Evolutionary conservation across 2,888 invertebrate genomes (phyloP), one percentile per base, ranked within the genome.

Genomic region (Elaeidobius kamerunicus): DNA sequence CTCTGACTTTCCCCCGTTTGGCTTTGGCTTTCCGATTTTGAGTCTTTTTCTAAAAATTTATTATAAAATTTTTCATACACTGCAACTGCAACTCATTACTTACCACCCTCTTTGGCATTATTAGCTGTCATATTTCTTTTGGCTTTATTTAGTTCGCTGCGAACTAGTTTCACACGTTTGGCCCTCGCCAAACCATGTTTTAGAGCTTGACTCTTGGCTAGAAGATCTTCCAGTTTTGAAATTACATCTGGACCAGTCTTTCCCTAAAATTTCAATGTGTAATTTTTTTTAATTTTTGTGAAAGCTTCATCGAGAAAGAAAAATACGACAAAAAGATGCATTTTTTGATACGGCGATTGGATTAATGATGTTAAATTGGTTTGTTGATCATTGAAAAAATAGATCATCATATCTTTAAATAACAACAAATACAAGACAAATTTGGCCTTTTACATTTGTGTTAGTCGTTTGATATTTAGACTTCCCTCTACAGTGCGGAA

Each of bases 181-280:
- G 76, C 77, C 50, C 81, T 71, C 11, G 80, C 77, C 16, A 75
- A 65, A 14, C 78, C 78, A 65, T 82, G 80, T 59, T 80, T 79
- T 5, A 84, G 69, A n/a, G 75, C 73, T 64, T 81, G 79, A 48
- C 82, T 79, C 66, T 81, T 80, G 58, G 81, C 82, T 57, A 83
- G 72, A 27, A 84, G 73, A 55, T 82, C 82, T 49, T 85, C 76
- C 39, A 86, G 67, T 59, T 78, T 75, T 30, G 72, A 66, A 23
- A 81, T 69, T 4, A 70, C 65, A 16, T 75, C 73, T 1, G 63
- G 60, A 5, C 70, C 71, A n/a, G 63, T 67, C 60, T 73, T 72
- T 20, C 71, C 70, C 63, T 70, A 23, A 62, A 58, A 51, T 34
- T 41, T 32, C 7, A 42, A 17, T 14, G 11, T 32, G 6, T 18